phyloP scores from a whole-genome alignment of 2,888 invertebrate species.

The Agriopis aurantiaria region DNA sequence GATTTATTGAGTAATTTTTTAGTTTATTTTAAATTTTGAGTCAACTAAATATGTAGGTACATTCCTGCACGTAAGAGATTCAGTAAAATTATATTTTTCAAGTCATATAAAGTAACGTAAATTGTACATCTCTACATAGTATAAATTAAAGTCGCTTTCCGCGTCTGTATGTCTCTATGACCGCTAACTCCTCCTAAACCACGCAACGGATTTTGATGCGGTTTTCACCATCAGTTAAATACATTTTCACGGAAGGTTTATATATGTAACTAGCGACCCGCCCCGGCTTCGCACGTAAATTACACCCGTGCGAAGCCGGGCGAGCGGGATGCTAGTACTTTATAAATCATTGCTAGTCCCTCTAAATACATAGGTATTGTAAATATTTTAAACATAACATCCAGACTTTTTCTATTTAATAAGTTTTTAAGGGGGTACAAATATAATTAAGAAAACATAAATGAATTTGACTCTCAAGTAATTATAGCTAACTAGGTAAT shows the following conservation, averaged over 20 bases:
- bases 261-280: too few relatives aligned
- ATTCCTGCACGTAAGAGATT: not conserved
- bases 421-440: not conserved
- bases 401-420: slow-evolving; percentile 11
- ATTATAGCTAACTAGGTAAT: not conserved
- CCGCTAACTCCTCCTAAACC: too few relatives aligned
- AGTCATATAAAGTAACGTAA: slow-evolving; percentile 23
- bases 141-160: too few relatives aligned
- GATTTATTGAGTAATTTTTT: not conserved
- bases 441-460: not conserved
- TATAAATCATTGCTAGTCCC: slow-evolving; percentile 55
- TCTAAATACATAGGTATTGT: slow-evolving; percentile 39
- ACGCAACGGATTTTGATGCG: too few relatives aligned
- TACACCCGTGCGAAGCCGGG: too few relatives aligned
- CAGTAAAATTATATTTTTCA: slow-evolving; percentile 38
- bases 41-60: not conserved
- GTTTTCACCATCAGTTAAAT: too few relatives aligned
- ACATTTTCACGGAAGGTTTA: too few relatives aligned
- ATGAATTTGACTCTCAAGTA: slow-evolving; percentile 1
- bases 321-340: too few relatives aligned
- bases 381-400: slow-evolving; percentile 50
- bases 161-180: too few relatives aligned
- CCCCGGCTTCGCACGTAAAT: too few relatives aligned
- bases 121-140: too few relatives aligned
- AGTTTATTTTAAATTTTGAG: not conserved